Conservation (phyloP, 2,888 invertebrate species). For the Eurytoma californica region DNA sequence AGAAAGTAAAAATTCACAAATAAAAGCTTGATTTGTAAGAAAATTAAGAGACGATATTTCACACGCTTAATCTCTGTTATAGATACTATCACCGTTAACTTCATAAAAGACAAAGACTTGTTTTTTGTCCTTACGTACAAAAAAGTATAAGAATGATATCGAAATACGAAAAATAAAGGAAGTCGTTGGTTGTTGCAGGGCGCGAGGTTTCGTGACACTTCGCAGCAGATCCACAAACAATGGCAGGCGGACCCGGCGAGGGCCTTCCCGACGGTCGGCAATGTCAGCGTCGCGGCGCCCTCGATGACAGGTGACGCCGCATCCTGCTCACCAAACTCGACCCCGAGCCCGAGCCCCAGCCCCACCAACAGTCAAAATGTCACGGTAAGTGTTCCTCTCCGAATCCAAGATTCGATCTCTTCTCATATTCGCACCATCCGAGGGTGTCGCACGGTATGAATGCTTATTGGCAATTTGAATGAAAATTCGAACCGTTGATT, state of each 20-base stretch:
- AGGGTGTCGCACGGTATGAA: too few relatives aligned
- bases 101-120: too few relatives aligned
- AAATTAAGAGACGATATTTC: too few relatives aligned
- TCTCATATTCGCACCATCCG: too few relatives aligned
- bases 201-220: conserved; percentile 84
- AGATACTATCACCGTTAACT: too few relatives aligned
- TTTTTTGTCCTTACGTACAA: too few relatives aligned
- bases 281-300: conserved; percentile 28
- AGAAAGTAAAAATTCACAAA: too few relatives aligned
- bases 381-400: conserved; percentile 63
- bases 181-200: conserved; percentile 69
- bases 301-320: conserved; percentile 48
- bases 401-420: neutral
- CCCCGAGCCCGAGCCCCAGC: conserved; percentile 72
- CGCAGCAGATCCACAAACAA: conserved; percentile 84
- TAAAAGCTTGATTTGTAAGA: too few relatives aligned
- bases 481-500: too few relatives aligned
- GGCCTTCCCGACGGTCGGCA: conserved; percentile 72
- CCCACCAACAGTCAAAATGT: conserved; percentile 71
- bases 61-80: too few relatives aligned
- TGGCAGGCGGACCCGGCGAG: conserved; percentile 77
- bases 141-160: neutral
- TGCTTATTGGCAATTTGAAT: too few relatives aligned
- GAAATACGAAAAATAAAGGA: neutral
- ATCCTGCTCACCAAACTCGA: conserved; percentile 65